These are phyloP conservation scores for Martes martes DNA, from an alignment of 2,113 vertebrate species.

Conservation along the genomic window DNA sequence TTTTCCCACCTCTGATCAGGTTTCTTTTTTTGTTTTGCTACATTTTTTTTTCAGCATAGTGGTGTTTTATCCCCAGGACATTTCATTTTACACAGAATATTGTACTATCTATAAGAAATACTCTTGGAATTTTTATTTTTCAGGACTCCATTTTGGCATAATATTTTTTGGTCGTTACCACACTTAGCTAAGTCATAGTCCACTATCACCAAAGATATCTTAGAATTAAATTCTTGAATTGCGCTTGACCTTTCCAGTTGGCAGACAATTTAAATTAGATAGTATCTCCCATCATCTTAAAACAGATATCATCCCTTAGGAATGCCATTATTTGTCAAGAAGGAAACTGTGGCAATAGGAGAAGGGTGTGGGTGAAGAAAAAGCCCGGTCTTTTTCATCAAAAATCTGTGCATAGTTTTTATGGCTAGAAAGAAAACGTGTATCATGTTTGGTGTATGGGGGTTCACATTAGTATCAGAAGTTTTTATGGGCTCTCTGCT, in stretches of 20 bases:
- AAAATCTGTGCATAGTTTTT: conserved; percentile 50
- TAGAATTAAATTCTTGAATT: conserved; percentile 51
- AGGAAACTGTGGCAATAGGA: background rate
- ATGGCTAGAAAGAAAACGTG: conserved; percentile 58
- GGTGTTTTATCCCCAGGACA: conserved; percentile 46
- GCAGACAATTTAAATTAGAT: conserved; percentile 36
- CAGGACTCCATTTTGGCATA: conserved; percentile 65
- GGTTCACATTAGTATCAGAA: conserved; percentile 34
- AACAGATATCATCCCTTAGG: background rate
- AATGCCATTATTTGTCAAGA: conserved; percentile 8
- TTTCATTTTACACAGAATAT: conserved; percentile 21
- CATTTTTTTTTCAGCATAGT: conserved; percentile 10
- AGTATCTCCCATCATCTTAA: background rate
- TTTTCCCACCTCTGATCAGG: conserved; percentile 18
- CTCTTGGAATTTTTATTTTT: conserved; percentile 52
- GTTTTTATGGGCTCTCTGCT: conserved; percentile 64
- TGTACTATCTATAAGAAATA: background rate
- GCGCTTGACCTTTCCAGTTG: background rate
- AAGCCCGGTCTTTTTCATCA: background rate
- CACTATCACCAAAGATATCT: background rate
- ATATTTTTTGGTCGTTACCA: conserved; percentile 59
- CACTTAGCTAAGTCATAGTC: conserved; percentile 42
- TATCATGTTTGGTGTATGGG: background rate
- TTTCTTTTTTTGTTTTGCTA: conserved; percentile 26
- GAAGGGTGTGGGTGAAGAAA: background rate